Base-by-base conservation (phyloP, 2,888 invertebrate species). In the Caenorhabditis uteleia region DNA sequence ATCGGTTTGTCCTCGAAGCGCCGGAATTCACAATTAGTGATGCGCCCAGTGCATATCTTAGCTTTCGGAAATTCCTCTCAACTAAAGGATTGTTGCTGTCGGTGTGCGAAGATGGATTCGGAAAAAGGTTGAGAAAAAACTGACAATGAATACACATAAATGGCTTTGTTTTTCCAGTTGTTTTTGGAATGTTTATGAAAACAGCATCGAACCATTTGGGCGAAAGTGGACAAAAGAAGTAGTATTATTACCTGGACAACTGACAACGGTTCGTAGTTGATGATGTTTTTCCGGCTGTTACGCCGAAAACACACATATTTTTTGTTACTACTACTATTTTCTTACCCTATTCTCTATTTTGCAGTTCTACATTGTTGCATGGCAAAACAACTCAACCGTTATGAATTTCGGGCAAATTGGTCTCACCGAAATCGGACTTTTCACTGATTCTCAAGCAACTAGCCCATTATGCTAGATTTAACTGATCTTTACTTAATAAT, bases 221-320 rank as follows among this genome's bases (percentile, higher is more conserved):
- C 34, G 67, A 26, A 61, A 59, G n/a, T 75, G 75, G 75, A 75
- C 72, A 7, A 67, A 59, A 8, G 76, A 76, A 55, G 60, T 70
- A 14, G 69, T 69, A 2, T 47, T 66, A 12, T 38, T 76, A 8
- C 76, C 76, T 3, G 46, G 51, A 20, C 46, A 68, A 26, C 31
- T 75, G 45, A 72, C 70, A 36, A 75, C 66, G 46, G 64, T 64
- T 45, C 23, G 60, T 25, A 12, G 21, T 12, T 16, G 20, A 20
- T 23, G 20, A 40, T 43, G 8, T 1, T n/a, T n/a, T n/a, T n/a
- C n/a, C n/a, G n/a, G n/a, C n/a, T n/a, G n/a, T n/a, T n/a, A n/a
- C n/a, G n/a, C n/a, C n/a, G n/a, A n/a, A n/a, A n/a, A n/a, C n/a
- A n/a, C n/a, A n/a, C n/a, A n/a, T n/a, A n/a, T n/a, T n/a, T n/a